Percentiles rank a stretch among this genome's conserved stretches.
Conservation (phyloP, 2,888 invertebrate genomes). For the Parascotia fuliginaria region DNA sequence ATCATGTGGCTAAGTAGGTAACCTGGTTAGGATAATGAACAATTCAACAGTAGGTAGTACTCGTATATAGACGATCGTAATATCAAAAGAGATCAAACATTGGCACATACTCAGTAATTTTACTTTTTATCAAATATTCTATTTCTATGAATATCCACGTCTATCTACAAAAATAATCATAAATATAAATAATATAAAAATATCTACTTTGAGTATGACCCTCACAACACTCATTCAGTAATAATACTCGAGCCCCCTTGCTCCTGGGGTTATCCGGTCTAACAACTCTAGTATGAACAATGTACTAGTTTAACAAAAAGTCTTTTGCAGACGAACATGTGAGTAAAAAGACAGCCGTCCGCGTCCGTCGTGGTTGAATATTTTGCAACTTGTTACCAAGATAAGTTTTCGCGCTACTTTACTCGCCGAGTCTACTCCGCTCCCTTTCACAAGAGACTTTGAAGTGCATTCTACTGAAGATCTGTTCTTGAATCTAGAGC, state of each 20-base stretch:
- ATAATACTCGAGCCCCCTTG: slow-evolving; percentile 15
- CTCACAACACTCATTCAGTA: slow-evolving; percentile 6
- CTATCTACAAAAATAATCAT: background rate
- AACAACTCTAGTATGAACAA: slow-evolving; percentile 6
- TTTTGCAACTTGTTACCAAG: slow-evolving; percentile 6
- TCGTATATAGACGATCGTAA: too few relatives aligned
- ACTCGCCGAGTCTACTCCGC: background rate
- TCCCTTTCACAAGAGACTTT: background rate
- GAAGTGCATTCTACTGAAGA: background rate
- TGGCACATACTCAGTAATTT: too few relatives aligned
- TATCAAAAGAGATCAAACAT: too few relatives aligned
- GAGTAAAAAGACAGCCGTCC: slow-evolving; percentile 4
- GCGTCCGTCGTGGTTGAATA: background rate
- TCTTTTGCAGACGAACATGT: background rate
- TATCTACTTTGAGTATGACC: background rate
- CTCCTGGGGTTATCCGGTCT: slow-evolving; percentile 7
- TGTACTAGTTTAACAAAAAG: slow-evolving; percentile 5
- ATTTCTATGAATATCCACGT: too few relatives aligned
- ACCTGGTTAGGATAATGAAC: too few relatives aligned
- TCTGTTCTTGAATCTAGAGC: slow-evolving; percentile 3
- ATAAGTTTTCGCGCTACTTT: background rate
- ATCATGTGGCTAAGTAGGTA: background rate
- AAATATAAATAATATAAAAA: background rate
- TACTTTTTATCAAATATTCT: too few relatives aligned
- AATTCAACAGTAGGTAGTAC: too few relatives aligned